Evolutionary conservation across 2,888 invertebrate genomes (phyloP), one percentile per base, ranked within the genome.

Genomic region (Frankliniella intonsa): DNA sequence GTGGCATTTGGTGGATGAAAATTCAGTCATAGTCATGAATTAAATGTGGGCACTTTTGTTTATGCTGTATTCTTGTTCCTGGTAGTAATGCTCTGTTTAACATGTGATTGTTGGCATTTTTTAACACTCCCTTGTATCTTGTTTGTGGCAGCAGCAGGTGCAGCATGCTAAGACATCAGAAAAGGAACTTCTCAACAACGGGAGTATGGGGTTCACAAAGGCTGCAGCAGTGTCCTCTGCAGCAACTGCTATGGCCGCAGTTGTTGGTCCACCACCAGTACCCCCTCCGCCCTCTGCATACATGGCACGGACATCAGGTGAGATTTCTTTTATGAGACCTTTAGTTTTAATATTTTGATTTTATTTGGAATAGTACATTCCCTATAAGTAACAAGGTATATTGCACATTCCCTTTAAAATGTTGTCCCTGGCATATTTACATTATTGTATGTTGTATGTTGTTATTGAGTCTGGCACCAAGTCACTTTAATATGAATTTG

Each of bases 201-300:
- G 55, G 0, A 55, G 55, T 55, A 12, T 22, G 7, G 69, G 69
- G 12, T 76, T 25, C 69, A 76, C 25, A 25, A 22, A 22, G 9
- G 69, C 69, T 25, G 69, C 69, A 76, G 69, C 69, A 11, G 69
- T 25, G 9, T 76, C 69, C 25, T 76, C 69, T 87, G 87, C 86
- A 82, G 84, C 85, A 82, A 84, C 85, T n/a, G 82, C 83, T 49
- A 86, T 86, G 82, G 86, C 86, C 84, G 85, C 86, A 80, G 83
- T 85, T n/a, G 85, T 87, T 83, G 86, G 87, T 50, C 94, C 93
- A 81, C 91, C 91, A 82, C 92, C 92, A 83, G 89, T 92, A 84
- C 93, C 93, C 84, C 92, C 93, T 82, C 89, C 92, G 85, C 93
- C 93, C 82, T 86, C 90, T 83, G 90, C 92, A 87, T 92, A 92